Base-by-base conservation (phyloP, 2,113 vertebrate genomes). In the Hippocampus abdominalis region DNA sequence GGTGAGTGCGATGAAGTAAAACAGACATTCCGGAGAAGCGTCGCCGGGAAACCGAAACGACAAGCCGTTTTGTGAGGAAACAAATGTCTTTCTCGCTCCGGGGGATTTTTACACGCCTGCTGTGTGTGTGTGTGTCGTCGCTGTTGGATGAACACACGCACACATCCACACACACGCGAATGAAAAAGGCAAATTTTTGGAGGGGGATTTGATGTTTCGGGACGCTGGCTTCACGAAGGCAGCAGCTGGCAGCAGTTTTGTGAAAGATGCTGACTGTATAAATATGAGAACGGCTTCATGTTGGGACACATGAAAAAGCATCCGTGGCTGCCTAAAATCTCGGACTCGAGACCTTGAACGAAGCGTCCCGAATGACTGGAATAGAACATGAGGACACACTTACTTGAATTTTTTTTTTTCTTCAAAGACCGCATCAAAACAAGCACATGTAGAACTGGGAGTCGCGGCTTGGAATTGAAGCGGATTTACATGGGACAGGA, bases 21-120 rank as follows among this genome's bases (percentile, higher is more conserved):
- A 32, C 15, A 60, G 57, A 60, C 57, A 60, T 60, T 60, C 57
- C 15, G 57, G 15, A 32, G 57, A 60, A 32, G 15, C 27, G 6
- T 32, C 27, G 15, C 6, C 57, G 16, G 27, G 57, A 72, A 65
- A 6, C 29, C 40, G 65, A 74, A 75, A 39, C 73, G 70, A 82
- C 72, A 76, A 76, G 51, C 49, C 73, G 46, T 75, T 80, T 82
- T 75, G 62, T 68, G 46, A 39, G 11, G 71, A 74, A 78, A 73
- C 67, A 73, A 32, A 71, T 82, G 64, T 60, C 57, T 60, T 27
- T 60, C 27, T 36, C 57, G 57, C 57, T 60, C 27, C 16, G 27
- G 2, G 32, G 27, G 57, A 32, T 60, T 60, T 60, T 32, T 32
- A 60, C 57, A 60, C 27, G 16, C 23, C 57, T 29, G 27, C 57